Percentiles rank a stretch among this genome's conserved stretches.
phyloP scores from a whole-genome alignment of 2,797 vertebrate genomes.

The Sitta carolinensis region DNA sequence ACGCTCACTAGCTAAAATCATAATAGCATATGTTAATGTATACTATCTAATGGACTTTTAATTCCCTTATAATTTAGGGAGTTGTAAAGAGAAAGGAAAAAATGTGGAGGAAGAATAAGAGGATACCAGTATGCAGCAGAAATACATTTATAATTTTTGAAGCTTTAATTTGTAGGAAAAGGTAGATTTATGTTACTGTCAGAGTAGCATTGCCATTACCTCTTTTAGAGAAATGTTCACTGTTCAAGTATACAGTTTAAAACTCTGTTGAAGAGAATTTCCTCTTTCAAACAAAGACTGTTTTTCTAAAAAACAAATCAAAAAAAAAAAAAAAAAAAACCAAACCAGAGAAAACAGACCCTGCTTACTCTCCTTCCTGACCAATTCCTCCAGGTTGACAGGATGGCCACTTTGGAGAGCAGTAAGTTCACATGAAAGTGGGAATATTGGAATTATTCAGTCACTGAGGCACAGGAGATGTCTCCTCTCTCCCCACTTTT shows the following conservation, averaged over 20 bases:
- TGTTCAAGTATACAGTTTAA: neutral
- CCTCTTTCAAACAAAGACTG: neutral
- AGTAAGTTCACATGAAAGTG: neutral
- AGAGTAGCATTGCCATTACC: neutral
- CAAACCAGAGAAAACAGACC: neutral
- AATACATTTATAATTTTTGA: slow-evolving; percentile 40
- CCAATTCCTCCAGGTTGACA: neutral
- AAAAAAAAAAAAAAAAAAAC: neutral
- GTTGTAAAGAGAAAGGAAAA: slow-evolving; percentile 42
- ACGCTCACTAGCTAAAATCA: neutral
- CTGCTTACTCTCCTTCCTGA: neutral
- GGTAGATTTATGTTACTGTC: neutral
- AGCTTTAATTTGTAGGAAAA: slow-evolving; percentile 41
- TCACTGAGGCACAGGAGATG: neutral
- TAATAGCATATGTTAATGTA: slow-evolving; percentile 41
- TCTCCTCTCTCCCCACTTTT: neutral
- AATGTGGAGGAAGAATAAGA: slow-evolving; percentile 20
- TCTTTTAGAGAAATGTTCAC: neutral
- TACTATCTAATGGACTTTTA: slow-evolving; percentile 53
- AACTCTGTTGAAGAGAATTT: neutral
- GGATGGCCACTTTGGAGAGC: neutral
- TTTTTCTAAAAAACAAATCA: neutral
- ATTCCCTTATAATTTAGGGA: slow-evolving; percentile 62
- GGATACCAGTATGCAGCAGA: slow-evolving; percentile 25
- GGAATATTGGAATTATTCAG: neutral